A percentile compares a stretch with the other conserved stretches of the same genome.
These are phyloP conservation scores for Notolepis coatsorum DNA, from an alignment of 2,797 vertebrate species.

Conservation along the genomic window DNA sequence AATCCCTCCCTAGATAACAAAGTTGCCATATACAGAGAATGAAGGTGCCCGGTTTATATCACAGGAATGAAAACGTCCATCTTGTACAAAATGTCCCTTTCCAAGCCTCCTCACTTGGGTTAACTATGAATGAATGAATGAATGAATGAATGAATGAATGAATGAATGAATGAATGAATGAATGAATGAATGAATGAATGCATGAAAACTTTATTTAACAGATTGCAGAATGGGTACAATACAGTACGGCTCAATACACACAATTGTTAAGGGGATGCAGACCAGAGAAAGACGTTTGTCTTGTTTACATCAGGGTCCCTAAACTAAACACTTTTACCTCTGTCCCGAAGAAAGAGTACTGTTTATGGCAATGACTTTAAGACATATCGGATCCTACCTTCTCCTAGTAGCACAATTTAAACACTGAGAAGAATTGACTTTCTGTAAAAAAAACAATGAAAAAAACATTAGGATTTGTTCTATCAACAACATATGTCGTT, in stretches of 20 bases:
- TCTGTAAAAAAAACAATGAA: no score
- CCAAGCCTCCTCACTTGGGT: slow-evolving; percentile 5
- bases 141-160: no score
- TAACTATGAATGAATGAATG: no score
- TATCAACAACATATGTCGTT: slow-evolving; percentile 21
- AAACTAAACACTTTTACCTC: background rate
- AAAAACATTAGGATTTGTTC: slow-evolving; percentile 19
- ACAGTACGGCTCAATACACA: no score
- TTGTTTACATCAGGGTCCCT: no score
- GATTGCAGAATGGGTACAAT: no score
- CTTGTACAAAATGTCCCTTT: slow-evolving; percentile 33
- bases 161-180: no score
- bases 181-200: no score
- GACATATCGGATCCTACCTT: slow-evolving; percentile 8
- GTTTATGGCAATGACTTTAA: slow-evolving; percentile 36
- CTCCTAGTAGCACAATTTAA: slow-evolving; percentile 32
- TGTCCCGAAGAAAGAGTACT: slow-evolving; percentile 21
- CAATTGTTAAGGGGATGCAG: no score
- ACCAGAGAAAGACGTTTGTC: no score
- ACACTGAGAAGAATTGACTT: slow-evolving; percentile 19
- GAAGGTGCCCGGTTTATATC: background rate
- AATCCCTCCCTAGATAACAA: slow-evolving; percentile 39
- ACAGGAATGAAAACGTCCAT: slow-evolving; percentile 2
- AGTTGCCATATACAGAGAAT: slow-evolving; percentile 18
- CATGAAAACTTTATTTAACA: no score